These are phyloP conservation scores for Anneissia japonica DNA, from an alignment of 35 echinoderm and acorn worm genomes.

Conservation along the genomic window DNA sequence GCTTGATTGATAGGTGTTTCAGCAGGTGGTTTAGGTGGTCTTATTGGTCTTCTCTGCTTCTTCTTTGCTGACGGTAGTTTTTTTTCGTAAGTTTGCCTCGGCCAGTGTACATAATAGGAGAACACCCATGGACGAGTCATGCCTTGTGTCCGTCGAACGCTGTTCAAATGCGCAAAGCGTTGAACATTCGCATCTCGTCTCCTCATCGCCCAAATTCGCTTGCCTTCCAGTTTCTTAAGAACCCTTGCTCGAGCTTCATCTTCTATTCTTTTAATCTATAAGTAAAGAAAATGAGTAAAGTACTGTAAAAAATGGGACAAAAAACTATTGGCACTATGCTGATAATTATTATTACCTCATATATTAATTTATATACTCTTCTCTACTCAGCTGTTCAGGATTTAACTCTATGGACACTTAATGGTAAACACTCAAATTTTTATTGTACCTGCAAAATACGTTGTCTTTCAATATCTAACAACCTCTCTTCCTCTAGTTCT, in stretches of 20 bases:
- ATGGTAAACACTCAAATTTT: too few species aligned
- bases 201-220: constrained; percentile 35
- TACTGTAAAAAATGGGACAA: neutral
- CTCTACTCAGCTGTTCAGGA: too few species aligned
- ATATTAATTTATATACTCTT: too few species aligned
- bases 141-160: constrained; percentile 70
- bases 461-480: constrained; percentile 58
- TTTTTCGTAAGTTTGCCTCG: constrained; percentile 79
- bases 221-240: constrained; percentile 47
- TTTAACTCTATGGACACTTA: too few species aligned
- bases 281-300: neutral
- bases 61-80: constrained; percentile 51
- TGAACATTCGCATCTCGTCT: constrained; percentile 55
- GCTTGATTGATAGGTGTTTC: neutral
- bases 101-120: constrained; percentile 91
- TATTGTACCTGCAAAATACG: constrained; percentile 47
- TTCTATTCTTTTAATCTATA: constrained; percentile 65
- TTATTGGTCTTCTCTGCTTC: constrained; percentile 31
- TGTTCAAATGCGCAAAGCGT: constrained; percentile 57
- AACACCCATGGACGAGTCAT: constrained; percentile 92
- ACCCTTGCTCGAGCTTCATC: constrained; percentile 72
- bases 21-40: neutral
- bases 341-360: neutral
- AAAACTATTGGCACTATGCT: neutral
- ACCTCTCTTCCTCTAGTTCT: constrained; percentile 52